These are phyloP conservation scores for Megastigmus dorsalis DNA, from an alignment of 2,888 invertebrate species.

Conservation along the genomic window DNA sequence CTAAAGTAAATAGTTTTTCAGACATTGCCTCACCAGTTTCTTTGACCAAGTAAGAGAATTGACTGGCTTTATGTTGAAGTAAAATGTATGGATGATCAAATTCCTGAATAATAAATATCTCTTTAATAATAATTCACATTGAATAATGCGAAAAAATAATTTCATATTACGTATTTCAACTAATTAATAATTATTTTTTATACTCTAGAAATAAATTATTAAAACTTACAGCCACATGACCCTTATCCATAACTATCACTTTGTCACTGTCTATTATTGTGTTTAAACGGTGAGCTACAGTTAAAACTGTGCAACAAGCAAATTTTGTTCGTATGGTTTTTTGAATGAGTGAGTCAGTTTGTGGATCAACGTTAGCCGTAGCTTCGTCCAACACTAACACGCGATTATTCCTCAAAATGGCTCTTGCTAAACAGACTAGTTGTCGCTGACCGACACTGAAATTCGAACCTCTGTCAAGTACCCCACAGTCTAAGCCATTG, in stretches of 20 bases:
- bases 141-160: not conserved
- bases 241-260: constrained; percentile 78
- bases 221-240: constrained; percentile 72
- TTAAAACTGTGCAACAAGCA: constrained; percentile 77
- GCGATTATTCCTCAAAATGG: constrained; percentile 67
- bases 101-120: constrained; percentile 7
- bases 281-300: constrained; percentile 79
- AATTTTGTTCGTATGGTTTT: constrained; percentile 77
- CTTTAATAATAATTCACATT: not conserved
- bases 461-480: constrained; percentile 86
- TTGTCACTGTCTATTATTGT: constrained; percentile 81
- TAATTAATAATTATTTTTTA: not conserved
- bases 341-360: constrained; percentile 79
- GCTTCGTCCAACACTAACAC: constrained; percentile 94
- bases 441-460: constrained; percentile 95
- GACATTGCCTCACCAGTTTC: constrained; percentile 79
- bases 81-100: constrained; percentile 16
- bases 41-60: constrained; percentile 77
- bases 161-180: not conserved
- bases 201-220: not conserved
- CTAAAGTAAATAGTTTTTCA: no score
- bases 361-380: constrained; percentile 94
- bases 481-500: constrained; percentile 81
- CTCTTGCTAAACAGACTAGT: constrained; percentile 91
- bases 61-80: constrained; percentile 76